Base-by-base conservation (phyloP, 2,888 invertebrate species). In the Amphiduros pacificus region DNA sequence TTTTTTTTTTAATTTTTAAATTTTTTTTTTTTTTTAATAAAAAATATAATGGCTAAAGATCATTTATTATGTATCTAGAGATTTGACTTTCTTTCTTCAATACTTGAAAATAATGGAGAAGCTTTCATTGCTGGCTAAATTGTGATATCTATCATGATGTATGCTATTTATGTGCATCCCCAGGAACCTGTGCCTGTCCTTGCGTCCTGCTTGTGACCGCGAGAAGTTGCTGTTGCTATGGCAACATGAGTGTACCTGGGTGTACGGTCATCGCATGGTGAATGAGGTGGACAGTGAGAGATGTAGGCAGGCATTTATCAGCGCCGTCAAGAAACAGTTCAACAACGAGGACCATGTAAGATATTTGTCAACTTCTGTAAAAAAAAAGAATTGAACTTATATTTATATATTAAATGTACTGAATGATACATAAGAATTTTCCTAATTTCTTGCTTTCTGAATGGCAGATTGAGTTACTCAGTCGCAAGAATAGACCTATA, bases 161-260 rank as follows among this genome's bases (percentile, higher is more conserved):
- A n/a, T n/a, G n/a, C n/a, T n/a, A 22, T n/a, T n/a, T n/a, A n/a
- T n/a, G n/a, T n/a, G n/a, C n/a, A n/a, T n/a, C 65, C 68, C 9
- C 69, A 81, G 80, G 55, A 80, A 82, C 64, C 63, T 82, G 44
- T 80, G 79, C 62, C 67, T 81, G 52, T 81, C 82, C 22, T 68
- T 80, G 40, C 73, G 71, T 57, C 77, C 77, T 17, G 74, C 73
- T 29, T 77, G 77, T 58, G 58, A 65, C 36, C 72, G 69, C 64
- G 74, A 74, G 48, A 72, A 70, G 51, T 64, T 82, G 20, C 66
- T 82, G 69, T 73, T 77, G 66, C 74, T 81, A 58, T 82, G 82
- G 82, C 77, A 80, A 69, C 80, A 82, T 66, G 82, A 82, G 64
- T 79, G 80, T 66, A 73, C 74, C 68, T 82, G 81, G 81, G 73